Base-by-base conservation (phyloP, 2,888 invertebrate species). In the Thelaira solivaga region DNA sequence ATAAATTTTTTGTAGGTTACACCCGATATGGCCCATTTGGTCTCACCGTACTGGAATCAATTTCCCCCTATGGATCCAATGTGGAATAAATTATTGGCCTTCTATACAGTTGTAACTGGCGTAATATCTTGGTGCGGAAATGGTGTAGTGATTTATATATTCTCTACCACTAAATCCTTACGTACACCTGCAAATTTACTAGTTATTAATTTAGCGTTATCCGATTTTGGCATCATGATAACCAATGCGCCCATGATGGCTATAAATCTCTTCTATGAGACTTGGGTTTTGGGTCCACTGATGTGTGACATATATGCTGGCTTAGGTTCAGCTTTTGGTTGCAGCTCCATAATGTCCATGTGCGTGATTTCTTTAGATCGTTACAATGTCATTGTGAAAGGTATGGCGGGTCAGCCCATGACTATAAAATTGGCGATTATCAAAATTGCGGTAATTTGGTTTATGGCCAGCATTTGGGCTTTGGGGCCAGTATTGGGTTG, bases 301-400 rank as follows among this genome's bases (percentile, higher is more conserved):
- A 93, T 95, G 89, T 97, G 97, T 88, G 94, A 97, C 88, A 85
- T 97, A 2, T 97, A 97, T 88, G 97, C 93, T 43, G 93, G 96
- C 90, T 91, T 93, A 64, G 97, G 97, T 36, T 97, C 97, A 41
- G 91, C 97, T 72, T 96, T 95, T 86, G 97, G 97, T 76, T 95
- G 96, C 87, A 92, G 92, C 83, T 97, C 97, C 75, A 97, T 97
- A 85, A 97, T 96, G 95, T 94, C 96, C 29, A 96, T 97, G 95
- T 94, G 94, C 13, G 93, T 94, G 92, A 97, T 97, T 83, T 95
- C 97, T 71, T 92, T 96, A 85, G 97, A 97, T 88, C 92, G 97
- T 83, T 97, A 97, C 91, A 96, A 96, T 88, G 97, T 97, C 72
- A 97, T 97, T 86, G 97, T 97, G 39, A 96, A 96, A 89, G 95